A percentile compares a stretch with the other conserved stretches of the same genome.
Evolutionary conservation across 2,113 vertebrate species (phyloP).

Genomic region (Tupaia tana): DNA sequence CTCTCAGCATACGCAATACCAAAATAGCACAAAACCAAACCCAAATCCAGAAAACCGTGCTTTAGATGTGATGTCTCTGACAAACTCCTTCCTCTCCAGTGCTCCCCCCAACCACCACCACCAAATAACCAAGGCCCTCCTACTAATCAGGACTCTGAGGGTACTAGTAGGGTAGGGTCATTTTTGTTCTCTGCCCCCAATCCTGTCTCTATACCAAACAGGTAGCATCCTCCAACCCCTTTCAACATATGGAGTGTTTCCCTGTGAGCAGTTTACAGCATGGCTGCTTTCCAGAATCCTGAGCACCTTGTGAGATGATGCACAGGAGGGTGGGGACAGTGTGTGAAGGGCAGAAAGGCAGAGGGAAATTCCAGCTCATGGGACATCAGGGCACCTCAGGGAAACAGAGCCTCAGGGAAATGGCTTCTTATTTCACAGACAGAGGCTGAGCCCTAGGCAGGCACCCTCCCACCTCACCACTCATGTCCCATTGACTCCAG

Average conservation of each 20-base stretch:
- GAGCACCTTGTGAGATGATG: not conserved
- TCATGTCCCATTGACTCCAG: rapidly evolving
- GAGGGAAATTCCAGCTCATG: not conserved
- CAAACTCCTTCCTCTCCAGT: not conserved
- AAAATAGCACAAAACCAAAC: not conserved
- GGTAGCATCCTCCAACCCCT: not conserved
- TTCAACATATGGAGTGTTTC: not conserved
- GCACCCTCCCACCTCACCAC: not conserved
- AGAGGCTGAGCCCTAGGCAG: not conserved
- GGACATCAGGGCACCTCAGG: not conserved
- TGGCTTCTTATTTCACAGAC: not conserved
- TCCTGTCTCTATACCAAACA: not conserved
- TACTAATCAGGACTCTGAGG: not conserved
- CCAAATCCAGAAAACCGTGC: not conserved
- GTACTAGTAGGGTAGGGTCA: not conserved
- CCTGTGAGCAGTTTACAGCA: not conserved
- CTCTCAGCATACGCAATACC: not conserved
- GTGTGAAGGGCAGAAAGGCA: not conserved
- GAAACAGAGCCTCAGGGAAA: constrained; percentile 1
- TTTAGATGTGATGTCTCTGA: not conserved
- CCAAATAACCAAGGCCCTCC: not conserved
- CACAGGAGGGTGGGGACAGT: not conserved
- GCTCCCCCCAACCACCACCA: not conserved
- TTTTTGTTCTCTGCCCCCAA: not conserved
- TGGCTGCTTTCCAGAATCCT: constrained; percentile 33